Base-by-base conservation (phyloP, 2,888 invertebrate species). In the Eurois occulta region DNA sequence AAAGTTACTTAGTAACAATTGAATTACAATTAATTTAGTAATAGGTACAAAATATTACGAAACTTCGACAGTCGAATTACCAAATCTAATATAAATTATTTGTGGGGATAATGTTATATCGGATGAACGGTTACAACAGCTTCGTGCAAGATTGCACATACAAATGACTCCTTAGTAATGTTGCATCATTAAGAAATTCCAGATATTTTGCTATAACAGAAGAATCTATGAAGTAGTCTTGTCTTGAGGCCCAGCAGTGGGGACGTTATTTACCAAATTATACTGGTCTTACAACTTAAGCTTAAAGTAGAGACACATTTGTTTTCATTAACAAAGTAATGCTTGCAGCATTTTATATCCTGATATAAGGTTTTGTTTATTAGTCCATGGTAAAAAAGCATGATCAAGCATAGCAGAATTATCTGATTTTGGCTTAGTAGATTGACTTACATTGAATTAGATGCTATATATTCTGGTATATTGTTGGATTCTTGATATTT, bases 401-500 rank as follows among this genome's bases (percentile, higher is more conserved):
- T 65, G 41, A 65, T n/a, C 1, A 65, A 41, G 41, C 41, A n/a
- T 16, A 65, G 16, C n/a, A 41, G 7, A 8, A n/a, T n/a, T 1
- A 65, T n/a, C 8, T 41, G n/a, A 6, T 68, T 55, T 72, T 6
- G 32, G 35, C 28, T 28, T 1, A 58, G 43, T 38, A 32, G 7
- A 81, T 68, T 43, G 16, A 60, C 48, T 48, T 28, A 60, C 46
- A 66, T 69, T 32, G 10, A 72, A 60, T 70, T 32, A 43, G 21
- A 52, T 48, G 24, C 28, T 79, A 48, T 24, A 64, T 84, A 84
- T 84, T 71, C 67, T 38, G 35, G 16, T 8, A 41, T 41, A 64
- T 38, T 64, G 64, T 38, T 28, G 28, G 18, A 28, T 21, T 28
- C 64, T 65, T 38, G 35, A 55, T 70, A 46, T 66, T 52, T 41